phyloP scores from a whole-genome alignment of 2,113 vertebrate genomes.

The Brienomyrus longianalis region DNA sequence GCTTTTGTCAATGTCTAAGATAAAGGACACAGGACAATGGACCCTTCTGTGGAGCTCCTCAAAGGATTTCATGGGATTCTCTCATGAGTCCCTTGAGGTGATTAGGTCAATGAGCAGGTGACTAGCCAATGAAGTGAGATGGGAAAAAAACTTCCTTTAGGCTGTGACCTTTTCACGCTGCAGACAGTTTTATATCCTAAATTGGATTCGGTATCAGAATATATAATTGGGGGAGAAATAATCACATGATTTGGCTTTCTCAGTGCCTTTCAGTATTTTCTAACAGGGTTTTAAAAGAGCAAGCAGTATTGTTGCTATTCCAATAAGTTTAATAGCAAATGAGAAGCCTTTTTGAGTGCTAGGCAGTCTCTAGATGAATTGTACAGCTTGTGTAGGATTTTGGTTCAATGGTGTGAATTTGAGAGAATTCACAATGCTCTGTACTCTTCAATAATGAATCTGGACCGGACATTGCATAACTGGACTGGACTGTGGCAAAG shows the following conservation, averaged over 20 bases:
- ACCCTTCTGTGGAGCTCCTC: slow-evolving; percentile 5
- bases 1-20: slow-evolving; percentile 17
- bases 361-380: neutral
- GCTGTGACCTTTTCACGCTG: neutral
- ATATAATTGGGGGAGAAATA: slow-evolving; percentile 11
- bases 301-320: neutral
- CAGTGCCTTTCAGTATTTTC: slow-evolving; percentile 23
- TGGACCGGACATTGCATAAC: slow-evolving; percentile 39
- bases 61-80: neutral
- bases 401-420: neutral
- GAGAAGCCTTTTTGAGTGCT: neutral
- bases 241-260: slow-evolving; percentile 21
- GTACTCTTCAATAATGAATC: slow-evolving; percentile 8
- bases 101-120: neutral
- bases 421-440: slow-evolving; percentile 2
- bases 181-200: neutral
- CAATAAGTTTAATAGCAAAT: neutral
- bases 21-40: slow-evolving; percentile 6
- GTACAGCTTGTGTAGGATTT: neutral
- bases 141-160: neutral
- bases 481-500: slow-evolving; percentile 56
- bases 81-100: neutral
- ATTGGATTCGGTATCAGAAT: neutral
- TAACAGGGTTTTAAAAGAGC: slow-evolving; percentile 17
- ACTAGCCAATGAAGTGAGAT: neutral